Percentiles rank a stretch among this genome's conserved stretches.
phyloP scores from a whole-genome alignment of 2,888 invertebrate genomes.

The Phaonia tiefii region DNA sequence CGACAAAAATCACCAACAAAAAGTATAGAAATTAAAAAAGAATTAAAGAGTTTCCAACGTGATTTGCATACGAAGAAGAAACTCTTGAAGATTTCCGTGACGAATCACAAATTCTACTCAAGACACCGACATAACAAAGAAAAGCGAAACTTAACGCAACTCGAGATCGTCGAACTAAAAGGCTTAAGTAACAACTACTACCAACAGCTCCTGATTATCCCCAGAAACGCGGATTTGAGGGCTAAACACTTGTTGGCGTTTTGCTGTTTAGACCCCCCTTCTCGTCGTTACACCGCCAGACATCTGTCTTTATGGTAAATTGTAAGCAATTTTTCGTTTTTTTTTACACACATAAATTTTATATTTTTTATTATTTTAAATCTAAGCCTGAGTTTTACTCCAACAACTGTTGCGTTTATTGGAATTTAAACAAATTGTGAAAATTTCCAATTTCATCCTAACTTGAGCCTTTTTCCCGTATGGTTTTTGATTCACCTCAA shows the following conservation, averaged over 20 bases:
- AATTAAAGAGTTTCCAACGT: constrained; percentile 33
- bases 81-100: background rate
- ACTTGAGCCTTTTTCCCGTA: constrained; percentile 40
- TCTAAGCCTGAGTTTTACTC: constrained; percentile 28
- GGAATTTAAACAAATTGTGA: constrained; percentile 27
- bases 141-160: background rate
- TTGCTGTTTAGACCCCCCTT: background rate
- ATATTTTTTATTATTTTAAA: constrained; percentile 17
- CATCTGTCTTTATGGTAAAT: constrained; percentile 62
- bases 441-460: constrained; percentile 42
- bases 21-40: constrained; percentile 27
- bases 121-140: background rate
- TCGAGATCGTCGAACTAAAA: background rate
- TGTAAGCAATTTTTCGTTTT: constrained; percentile 63
- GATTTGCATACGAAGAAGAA: constrained; percentile 35
- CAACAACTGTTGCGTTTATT: constrained; percentile 66
- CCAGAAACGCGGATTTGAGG: background rate
- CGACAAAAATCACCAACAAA: constrained; percentile 17
- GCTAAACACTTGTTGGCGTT: constrained; percentile 17
- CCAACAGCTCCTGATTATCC: background rate
- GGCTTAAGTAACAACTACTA: background rate
- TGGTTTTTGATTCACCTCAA: constrained; percentile 19
- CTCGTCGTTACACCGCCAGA: background rate
- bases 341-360: too few relatives aligned
- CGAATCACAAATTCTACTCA: too few relatives aligned